phyloP scores from a whole-genome alignment of 2,888 invertebrate species.

The Drosophila quinaria region DNA sequence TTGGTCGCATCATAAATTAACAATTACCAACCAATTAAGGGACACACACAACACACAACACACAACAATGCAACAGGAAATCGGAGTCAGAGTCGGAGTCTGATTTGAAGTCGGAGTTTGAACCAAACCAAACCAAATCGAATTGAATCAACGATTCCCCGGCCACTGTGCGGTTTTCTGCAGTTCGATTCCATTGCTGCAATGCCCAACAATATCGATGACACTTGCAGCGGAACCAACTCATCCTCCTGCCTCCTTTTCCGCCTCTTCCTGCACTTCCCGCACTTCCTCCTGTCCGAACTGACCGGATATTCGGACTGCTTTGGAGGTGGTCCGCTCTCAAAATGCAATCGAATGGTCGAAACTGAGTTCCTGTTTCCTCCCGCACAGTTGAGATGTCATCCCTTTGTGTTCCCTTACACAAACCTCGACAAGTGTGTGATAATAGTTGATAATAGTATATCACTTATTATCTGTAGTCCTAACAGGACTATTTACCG shows the following conservation, averaged over 20 bases:
- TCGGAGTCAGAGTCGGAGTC: not conserved
- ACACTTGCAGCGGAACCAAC: slow-evolving; percentile 5
- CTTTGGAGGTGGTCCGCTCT: slow-evolving; percentile 4
- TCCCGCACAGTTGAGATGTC: not conserved
- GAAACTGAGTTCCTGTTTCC: slow-evolving; percentile 15
- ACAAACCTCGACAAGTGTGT: slow-evolving; percentile 6
- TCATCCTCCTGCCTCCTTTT: not conserved
- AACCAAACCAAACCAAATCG: slow-evolving; percentile 8
- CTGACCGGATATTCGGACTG: slow-evolving; percentile 10
- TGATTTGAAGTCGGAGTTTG: not conserved
- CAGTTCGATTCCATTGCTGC: not conserved
- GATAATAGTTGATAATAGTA: slow-evolving; percentile 5
- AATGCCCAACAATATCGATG: not conserved
- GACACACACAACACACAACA: slow-evolving; percentile 32
- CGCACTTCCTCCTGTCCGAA: too few species aligned
- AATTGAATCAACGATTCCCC: not conserved
- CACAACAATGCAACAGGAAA: slow-evolving; percentile 58
- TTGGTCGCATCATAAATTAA: slow-evolving; percentile 66
- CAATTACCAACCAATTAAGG: slow-evolving; percentile 75
- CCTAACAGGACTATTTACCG: not conserved
- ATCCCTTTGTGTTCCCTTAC: not conserved
- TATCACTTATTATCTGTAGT: slow-evolving; percentile 1
- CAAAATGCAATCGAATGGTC: not conserved
- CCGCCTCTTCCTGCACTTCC: too few species aligned
- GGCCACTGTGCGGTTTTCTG: not conserved